Evolutionary conservation across 2,113 vertebrate species (phyloP).

Genomic region (Nerophis ophidion): DNA sequence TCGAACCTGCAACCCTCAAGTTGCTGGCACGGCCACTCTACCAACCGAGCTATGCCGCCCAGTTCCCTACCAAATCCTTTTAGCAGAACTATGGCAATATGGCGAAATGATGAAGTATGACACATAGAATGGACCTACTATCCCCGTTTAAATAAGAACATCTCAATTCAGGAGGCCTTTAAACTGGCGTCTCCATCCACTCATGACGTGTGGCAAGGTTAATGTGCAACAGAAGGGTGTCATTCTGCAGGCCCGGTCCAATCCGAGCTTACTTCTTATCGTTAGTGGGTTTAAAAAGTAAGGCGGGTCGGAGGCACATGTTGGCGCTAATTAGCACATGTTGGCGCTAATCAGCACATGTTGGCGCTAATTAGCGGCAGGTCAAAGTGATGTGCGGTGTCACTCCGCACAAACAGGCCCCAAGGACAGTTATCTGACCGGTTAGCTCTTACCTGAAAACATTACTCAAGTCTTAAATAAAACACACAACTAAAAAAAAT

Average conservation of each 20-base stretch:
- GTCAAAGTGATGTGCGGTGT: conserved; percentile 16
- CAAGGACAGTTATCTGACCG: not conserved
- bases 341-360: conserved; percentile 20
- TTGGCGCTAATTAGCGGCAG: conserved; percentile 16
- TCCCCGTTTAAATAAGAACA: no score
- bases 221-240: conserved; percentile 19
- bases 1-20: no score
- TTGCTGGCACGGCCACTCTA: no score
- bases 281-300: not conserved
- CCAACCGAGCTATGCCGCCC: no score
- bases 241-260: conserved; percentile 42
- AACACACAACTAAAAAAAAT: not conserved
- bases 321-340: conserved; percentile 1
- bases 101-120: no score
- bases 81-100: no score
- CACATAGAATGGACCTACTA: no score
- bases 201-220: conserved; percentile 33
- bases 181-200: not conserved
- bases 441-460: not conserved
- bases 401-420: conserved; percentile 11
- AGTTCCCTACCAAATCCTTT: no score
- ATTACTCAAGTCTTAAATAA: not conserved
- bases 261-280: conserved; percentile 4
- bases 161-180: no score
- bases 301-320: conserved; percentile 17